These are phyloP conservation scores for Temnothorax longispinosus DNA, from an alignment of 1,140 invertebrate genomes.

Conservation along the genomic window DNA sequence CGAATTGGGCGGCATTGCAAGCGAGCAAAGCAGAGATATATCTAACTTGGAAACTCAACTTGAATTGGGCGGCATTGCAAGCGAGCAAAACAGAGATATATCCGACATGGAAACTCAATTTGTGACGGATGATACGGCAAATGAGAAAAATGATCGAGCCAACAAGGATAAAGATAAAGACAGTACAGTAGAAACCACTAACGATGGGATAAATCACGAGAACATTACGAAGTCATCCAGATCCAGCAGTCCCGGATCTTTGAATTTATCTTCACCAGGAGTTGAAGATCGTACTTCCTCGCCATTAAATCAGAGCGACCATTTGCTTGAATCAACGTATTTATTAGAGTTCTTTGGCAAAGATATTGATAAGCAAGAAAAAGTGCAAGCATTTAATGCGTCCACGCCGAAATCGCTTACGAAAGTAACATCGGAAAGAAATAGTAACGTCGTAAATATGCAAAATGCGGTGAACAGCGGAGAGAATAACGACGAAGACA, in stretches of 20 bases:
- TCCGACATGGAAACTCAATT: slow-evolving; percentile 14
- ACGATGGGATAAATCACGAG: not conserved
- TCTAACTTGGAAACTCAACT: slow-evolving; percentile 14
- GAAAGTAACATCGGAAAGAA: not conserved
- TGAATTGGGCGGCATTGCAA: not conserved
- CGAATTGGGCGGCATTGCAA: not conserved
- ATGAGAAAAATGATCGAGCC: not conserved
- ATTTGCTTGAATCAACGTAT: slow-evolving; percentile 49
- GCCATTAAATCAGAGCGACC: slow-evolving; percentile 3
- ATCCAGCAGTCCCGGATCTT: not conserved
- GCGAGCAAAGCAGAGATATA: not conserved
- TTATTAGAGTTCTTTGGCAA: slow-evolving; percentile 47
- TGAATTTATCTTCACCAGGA: slow-evolving; percentile 42
- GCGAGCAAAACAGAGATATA: not conserved
- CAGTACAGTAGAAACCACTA: not conserved
- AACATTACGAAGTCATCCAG: not conserved
- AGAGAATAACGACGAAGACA: not conserved
- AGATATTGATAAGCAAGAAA: not conserved
- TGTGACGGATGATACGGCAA: not conserved
- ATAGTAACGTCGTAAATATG: slow-evolving; percentile 7
- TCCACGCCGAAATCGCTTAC: not conserved
- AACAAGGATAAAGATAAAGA: not conserved
- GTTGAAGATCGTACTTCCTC: not conserved
- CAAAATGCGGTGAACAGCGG: slow-evolving; percentile 12
- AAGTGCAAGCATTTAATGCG: not conserved